Percentiles rank a stretch among this genome's conserved stretches.
Conservation (phyloP, 2,797 vertebrate genomes). For the Avahi laniger region DNA sequence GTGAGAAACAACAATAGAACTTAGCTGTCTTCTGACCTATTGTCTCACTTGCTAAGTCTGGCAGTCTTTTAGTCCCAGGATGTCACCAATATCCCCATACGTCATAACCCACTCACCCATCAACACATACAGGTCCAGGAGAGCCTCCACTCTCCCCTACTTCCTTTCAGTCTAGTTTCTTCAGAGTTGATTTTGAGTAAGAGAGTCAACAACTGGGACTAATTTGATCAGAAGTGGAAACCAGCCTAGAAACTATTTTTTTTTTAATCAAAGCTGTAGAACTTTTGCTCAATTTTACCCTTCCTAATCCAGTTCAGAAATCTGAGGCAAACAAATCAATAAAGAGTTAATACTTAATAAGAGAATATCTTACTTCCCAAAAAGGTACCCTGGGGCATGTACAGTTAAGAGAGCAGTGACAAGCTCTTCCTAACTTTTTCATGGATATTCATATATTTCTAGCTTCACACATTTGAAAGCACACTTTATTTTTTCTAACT, state of each 20-base stretch:
- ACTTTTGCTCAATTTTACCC: background rate
- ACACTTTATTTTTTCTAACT: background rate
- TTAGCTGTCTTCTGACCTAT: background rate
- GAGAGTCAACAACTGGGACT: background rate
- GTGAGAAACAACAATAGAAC: background rate
- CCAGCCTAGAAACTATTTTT: background rate
- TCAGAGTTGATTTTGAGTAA: background rate
- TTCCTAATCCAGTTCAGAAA: background rate
- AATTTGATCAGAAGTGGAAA: background rate
- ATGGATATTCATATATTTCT: background rate
- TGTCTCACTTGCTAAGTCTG: background rate
- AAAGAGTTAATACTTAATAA: background rate
- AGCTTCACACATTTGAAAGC: background rate
- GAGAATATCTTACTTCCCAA: background rate
- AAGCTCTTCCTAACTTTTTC: background rate
- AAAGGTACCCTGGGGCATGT: background rate
- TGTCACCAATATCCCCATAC: background rate
- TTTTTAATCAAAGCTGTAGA: background rate
- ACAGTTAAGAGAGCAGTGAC: background rate
- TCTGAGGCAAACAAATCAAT: background rate
- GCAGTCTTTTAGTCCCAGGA: background rate
- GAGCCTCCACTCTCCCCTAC: background rate
- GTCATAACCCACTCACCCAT: background rate
- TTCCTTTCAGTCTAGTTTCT: background rate
- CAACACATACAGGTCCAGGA: background rate